Percentiles rank a stretch among this genome's conserved stretches.
phyloP scores from a whole-genome alignment of 2,888 invertebrate genomes.

The Sphecodes monilicornis region DNA sequence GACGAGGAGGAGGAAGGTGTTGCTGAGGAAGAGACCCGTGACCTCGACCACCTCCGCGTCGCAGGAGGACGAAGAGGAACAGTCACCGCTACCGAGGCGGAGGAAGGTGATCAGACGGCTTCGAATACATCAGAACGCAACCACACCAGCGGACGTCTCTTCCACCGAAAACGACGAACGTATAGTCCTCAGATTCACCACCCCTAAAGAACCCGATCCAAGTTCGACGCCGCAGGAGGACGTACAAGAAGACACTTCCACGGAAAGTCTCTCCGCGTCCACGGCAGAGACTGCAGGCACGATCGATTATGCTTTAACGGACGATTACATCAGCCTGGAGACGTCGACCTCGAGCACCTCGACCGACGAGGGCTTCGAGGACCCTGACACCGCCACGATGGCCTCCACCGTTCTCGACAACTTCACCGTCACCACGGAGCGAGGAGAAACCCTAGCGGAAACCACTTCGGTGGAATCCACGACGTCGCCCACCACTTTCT shows the following conservation, averaged over 20 bases:
- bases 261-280: constrained; percentile 14
- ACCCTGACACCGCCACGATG: constrained; percentile 21
- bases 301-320: constrained; percentile 15
- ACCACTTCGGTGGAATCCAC: constrained; percentile 35
- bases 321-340: constrained; percentile 38
- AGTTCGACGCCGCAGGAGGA: not conserved
- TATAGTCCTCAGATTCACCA: not conserved
- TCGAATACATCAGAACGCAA: constrained; percentile 61
- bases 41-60: constrained; percentile 34
- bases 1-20: constrained; percentile 68
- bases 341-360: constrained; percentile 11
- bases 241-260: not conserved
- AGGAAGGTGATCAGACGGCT: constrained; percentile 78
- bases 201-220: not conserved
- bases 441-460: constrained; percentile 15
- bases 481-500: constrained; percentile 10
- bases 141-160: not conserved
- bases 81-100: constrained; percentile 58
- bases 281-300: constrained; percentile 29
- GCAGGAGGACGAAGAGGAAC: constrained; percentile 35
- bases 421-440: not conserved
- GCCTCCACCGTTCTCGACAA: constrained; percentile 42
- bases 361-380: not conserved
- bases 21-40: constrained; percentile 71
- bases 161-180: constrained; percentile 23